Evolutionary conservation across 2,797 vertebrate species (phyloP).

Genomic region (Eremophila alpestris): DNA sequence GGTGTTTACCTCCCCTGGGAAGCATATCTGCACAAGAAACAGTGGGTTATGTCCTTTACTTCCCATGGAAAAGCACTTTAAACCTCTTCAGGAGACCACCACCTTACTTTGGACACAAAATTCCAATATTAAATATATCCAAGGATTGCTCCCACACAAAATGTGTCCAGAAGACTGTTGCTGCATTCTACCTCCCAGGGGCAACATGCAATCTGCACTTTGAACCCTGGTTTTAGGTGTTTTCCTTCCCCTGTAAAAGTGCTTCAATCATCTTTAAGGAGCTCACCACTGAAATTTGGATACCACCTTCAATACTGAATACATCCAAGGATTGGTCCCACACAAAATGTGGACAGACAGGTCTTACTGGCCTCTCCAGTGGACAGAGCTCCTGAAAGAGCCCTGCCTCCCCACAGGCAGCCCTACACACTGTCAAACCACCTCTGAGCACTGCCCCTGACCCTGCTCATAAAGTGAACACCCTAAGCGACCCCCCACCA

Average conservation of each 20-base stretch:
- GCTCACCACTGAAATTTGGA: background rate
- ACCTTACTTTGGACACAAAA: background rate
- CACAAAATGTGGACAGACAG: background rate
- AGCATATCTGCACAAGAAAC: background rate
- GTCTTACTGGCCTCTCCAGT: background rate
- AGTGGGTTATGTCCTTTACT: background rate
- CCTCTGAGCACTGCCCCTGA: background rate
- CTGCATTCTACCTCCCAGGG: background rate
- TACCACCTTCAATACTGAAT: background rate
- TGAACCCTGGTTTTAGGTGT: background rate
- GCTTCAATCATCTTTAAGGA: background rate
- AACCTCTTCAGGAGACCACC: background rate
- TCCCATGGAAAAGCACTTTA: background rate
- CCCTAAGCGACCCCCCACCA: background rate
- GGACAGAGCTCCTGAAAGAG: background rate
- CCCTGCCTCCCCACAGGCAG: background rate
- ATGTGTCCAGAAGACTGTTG: background rate
- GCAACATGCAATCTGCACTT: background rate
- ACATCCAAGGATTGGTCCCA: background rate
- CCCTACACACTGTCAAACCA: background rate
- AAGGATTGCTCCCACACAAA: background rate
- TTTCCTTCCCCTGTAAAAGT: background rate
- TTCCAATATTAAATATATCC: background rate
- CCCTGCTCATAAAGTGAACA: rapidly evolving
- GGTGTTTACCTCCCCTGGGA: background rate